phyloP scores from a whole-genome alignment of 2,113 vertebrate genomes.

The Nerophis lumbriciformis region DNA sequence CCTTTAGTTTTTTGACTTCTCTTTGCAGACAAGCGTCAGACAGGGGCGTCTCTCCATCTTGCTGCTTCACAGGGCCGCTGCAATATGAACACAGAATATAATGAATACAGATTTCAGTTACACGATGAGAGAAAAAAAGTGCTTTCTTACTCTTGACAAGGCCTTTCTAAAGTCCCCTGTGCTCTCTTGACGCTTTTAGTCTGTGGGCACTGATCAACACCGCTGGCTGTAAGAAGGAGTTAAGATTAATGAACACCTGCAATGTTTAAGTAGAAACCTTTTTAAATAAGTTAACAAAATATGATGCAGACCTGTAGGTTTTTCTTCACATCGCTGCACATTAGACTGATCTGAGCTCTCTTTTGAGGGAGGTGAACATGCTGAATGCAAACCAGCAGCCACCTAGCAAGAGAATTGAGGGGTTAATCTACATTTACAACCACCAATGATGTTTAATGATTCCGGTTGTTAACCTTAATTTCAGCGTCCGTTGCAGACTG shows the following conservation, averaged over 20 bases:
- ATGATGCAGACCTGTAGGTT: constrained; percentile 39
- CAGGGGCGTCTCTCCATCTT: constrained; percentile 58
- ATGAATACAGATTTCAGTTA: constrained; percentile 10
- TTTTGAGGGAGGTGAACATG: constrained; percentile 15
- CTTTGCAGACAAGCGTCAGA: constrained; percentile 80
- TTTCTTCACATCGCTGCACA: constrained; percentile 35
- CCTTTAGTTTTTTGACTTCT: constrained; percentile 79
- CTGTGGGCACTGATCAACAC: constrained; percentile 17
- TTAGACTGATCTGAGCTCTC: constrained; percentile 17
- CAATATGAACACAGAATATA: constrained; percentile 22
- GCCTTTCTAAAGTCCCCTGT: constrained; percentile 14
- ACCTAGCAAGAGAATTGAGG: constrained; percentile 18
- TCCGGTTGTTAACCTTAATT: constrained; percentile 48
- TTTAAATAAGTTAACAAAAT: not conserved
- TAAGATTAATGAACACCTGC: not conserved
- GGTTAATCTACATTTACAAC: not conserved
- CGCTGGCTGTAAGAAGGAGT: constrained; percentile 18
- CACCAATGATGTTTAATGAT: not conserved
- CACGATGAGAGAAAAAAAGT: not conserved
- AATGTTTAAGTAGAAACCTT: not conserved
- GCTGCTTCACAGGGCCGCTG: constrained; percentile 28
- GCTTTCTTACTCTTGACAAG: constrained; percentile 43
- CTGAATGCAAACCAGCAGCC: constrained; percentile 14
- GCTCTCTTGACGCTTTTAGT: constrained; percentile 7
- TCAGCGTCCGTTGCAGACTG: constrained; percentile 12